These are phyloP conservation scores for Myopa tessellatipennis DNA, from an alignment of 2,888 invertebrate genomes.

Conservation along the genomic window DNA sequence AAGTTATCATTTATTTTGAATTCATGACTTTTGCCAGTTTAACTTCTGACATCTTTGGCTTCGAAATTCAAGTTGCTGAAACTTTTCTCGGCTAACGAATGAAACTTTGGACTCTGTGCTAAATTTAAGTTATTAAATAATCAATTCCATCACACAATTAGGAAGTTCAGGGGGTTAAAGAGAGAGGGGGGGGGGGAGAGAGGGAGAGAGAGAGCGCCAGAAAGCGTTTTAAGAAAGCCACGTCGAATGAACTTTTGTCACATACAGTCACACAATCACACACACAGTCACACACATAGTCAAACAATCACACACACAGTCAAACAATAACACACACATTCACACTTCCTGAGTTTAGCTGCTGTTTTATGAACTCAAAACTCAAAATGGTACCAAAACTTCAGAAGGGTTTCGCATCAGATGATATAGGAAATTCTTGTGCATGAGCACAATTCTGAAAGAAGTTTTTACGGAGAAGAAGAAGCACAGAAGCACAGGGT, in stretches of 20 bases:
- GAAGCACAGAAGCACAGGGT: no score
- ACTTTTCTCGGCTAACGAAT: slow-evolving; percentile 37
- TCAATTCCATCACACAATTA: slow-evolving; percentile 67
- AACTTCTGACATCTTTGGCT: slow-evolving; percentile 18
- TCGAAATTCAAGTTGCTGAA: slow-evolving; percentile 21
- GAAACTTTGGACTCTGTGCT: slow-evolving; percentile 40
- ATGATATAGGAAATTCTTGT: neutral
- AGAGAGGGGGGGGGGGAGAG: no score
- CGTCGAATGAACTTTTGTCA: neutral
- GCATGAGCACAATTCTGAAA: neutral
- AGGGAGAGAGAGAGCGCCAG: no score
- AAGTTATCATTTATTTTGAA: neutral
- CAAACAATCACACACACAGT: neutral
- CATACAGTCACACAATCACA: neutral
- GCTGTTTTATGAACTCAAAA: neutral
- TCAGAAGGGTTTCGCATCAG: neutral
- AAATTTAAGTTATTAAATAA: slow-evolving; percentile 66
- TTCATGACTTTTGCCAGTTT: slow-evolving; percentile 26
- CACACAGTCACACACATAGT: neutral
- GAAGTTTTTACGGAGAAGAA: neutral
- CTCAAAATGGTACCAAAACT: neutral
- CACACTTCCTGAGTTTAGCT: neutral
- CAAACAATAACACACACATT: neutral
- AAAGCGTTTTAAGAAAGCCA: no score
- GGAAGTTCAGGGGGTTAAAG: slow-evolving; percentile 50